A percentile compares a stretch with the other conserved stretches of the same genome.
Conservation (phyloP, 2,888 invertebrate genomes). For the Platycheirus albimanus region DNA sequence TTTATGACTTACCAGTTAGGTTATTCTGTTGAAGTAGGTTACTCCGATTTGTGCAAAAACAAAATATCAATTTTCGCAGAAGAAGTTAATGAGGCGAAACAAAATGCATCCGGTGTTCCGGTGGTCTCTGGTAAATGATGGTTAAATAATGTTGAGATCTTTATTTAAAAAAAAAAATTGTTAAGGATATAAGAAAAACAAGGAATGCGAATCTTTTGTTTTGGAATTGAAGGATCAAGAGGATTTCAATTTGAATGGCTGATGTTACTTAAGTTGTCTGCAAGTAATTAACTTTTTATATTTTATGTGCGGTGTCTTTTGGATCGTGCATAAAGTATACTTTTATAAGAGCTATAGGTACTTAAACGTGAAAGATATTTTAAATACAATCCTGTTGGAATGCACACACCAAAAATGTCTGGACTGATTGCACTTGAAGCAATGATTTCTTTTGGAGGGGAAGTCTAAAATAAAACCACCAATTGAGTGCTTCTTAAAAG, state of each 20-base stretch:
- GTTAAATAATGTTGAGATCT: constrained; percentile 15
- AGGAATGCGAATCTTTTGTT: background rate
- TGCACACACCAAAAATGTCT: no score
- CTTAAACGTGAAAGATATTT: no score
- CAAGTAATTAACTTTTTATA: background rate
- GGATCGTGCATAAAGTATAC: no score
- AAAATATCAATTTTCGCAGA: constrained; percentile 42
- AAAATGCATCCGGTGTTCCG: constrained; percentile 56
- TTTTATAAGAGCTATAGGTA: no score
- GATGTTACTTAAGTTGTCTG: background rate
- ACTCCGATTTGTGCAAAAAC: constrained; percentile 8
- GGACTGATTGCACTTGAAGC: no score
- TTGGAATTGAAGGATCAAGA: background rate
- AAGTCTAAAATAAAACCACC: no score
- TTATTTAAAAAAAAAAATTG: background rate
- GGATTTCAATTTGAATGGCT: background rate
- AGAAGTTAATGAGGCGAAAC: constrained; percentile 39
- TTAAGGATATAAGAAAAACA: constrained; percentile 7
- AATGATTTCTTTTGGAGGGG: no score
- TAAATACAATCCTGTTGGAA: no score
- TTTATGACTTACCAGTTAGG: constrained; percentile 52
- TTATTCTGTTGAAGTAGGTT: constrained; percentile 35
- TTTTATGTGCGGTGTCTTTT: constrained; percentile 46
- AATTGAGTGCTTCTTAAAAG: no score
- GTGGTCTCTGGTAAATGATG: constrained; percentile 41